Conservation (phyloP, 1,140 invertebrate species). For the Zaprionus africanus region DNA sequence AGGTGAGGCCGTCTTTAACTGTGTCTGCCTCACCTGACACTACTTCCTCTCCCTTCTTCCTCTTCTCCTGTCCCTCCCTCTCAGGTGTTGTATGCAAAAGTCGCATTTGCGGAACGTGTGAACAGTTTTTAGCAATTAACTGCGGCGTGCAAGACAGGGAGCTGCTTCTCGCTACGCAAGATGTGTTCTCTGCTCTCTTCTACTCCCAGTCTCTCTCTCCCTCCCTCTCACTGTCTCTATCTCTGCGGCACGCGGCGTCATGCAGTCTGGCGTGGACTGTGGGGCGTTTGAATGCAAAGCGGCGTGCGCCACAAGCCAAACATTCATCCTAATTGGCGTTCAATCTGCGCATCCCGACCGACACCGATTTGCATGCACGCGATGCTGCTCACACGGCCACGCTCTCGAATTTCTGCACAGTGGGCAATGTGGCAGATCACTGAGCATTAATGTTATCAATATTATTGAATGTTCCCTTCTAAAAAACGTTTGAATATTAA, state of each 20-base stretch:
- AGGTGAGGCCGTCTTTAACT: not conserved
- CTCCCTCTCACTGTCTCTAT: not conserved
- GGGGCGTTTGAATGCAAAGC: constrained; percentile 45
- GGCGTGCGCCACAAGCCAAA: constrained; percentile 66
- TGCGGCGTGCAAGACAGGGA: constrained; percentile 42
- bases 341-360: constrained; percentile 67
- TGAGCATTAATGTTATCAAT: not conserved
- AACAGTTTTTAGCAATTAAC: constrained; percentile 83
- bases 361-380: constrained; percentile 76
- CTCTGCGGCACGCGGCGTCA: constrained; percentile 69
- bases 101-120: constrained; percentile 73
- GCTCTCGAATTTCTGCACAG: constrained; percentile 36
- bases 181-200: constrained; percentile 5
- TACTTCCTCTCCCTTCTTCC: not conserved
- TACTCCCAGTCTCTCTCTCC: not conserved
- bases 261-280: constrained; percentile 62
- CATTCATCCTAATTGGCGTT: constrained; percentile 82
- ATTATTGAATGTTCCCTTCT: too few relatives aligned
- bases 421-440: not conserved
- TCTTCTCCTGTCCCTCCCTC: not conserved
- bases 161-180: constrained; percentile 23
- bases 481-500: too few relatives aligned
- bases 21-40: not conserved
- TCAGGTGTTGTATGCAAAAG: constrained; percentile 70
- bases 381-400: constrained; percentile 47